Percentiles rank a stretch among this genome's conserved stretches.
Evolutionary conservation across 2,797 vertebrate species (phyloP).

Genomic region (Gorsachius magnificus): DNA sequence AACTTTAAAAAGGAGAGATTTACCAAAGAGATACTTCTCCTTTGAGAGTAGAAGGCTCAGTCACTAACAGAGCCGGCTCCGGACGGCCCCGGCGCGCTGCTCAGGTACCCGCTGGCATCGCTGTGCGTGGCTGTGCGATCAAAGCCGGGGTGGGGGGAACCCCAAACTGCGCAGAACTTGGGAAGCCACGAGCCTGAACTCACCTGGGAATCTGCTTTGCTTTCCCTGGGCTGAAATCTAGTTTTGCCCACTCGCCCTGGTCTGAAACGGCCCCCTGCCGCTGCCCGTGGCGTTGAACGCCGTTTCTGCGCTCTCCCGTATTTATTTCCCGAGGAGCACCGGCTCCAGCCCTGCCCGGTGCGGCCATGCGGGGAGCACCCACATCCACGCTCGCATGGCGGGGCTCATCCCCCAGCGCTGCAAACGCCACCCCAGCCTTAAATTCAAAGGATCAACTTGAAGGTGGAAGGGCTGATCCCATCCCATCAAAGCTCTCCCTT

Average conservation of each 20-base stretch:
- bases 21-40: neutral
- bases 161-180: neutral
- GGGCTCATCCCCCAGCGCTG: neutral
- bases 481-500: neutral
- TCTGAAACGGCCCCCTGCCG: neutral
- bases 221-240: neutral
- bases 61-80: neutral
- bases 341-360: neutral
- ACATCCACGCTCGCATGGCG: neutral
- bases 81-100: neutral
- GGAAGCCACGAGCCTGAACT: neutral
- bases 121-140: neutral
- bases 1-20: neutral
- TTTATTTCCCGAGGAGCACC: neutral
- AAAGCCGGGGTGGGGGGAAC: neutral
- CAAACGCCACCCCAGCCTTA: neutral
- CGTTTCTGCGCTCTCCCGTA: fast-evolving
- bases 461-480: neutral
- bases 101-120: neutral
- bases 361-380: too few species aligned
- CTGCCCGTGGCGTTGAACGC: neutral
- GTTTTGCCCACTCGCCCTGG: neutral
- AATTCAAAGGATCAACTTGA: neutral
- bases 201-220: neutral
- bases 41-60: neutral